These are phyloP conservation scores for Nasonovia ribisnigri DNA, from an alignment of 2,888 invertebrate genomes.

Conservation along the genomic window DNA sequence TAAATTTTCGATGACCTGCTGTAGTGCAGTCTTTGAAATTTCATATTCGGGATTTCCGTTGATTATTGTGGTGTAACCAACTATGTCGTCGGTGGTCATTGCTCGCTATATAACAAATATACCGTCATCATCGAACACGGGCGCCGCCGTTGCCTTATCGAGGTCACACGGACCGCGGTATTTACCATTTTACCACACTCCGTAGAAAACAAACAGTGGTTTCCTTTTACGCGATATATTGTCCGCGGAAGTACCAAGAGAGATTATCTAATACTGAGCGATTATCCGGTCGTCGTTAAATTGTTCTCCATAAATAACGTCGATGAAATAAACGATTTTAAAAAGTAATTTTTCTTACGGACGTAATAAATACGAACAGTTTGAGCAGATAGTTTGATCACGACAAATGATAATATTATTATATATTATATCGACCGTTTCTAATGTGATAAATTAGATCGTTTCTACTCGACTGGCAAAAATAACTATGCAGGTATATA, in stretches of 20 bases:
- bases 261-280: not conserved
- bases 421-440: slow-evolving; percentile 16
- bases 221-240: slow-evolving; percentile 26
- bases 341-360: not conserved
- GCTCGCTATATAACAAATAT: not conserved
- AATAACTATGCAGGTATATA: not conserved
- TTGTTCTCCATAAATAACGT: slow-evolving; percentile 11
- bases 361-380: not conserved
- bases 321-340: slow-evolving; percentile 3
- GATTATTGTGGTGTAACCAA: not conserved
- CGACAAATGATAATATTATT: not conserved
- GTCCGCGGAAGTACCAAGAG: slow-evolving; percentile 15
- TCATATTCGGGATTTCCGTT: not conserved
- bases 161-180: not conserved
- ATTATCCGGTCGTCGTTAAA: slow-evolving; percentile 27
- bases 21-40: not conserved
- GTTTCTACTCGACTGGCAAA: not conserved
- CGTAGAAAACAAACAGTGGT: not conserved
- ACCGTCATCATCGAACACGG: not conserved
- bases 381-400: not conserved
- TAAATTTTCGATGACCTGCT: not conserved
- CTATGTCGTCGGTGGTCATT: not conserved
- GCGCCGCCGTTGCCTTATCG: not conserved
- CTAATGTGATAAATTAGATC: not conserved
- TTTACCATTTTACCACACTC: not conserved